Conservation (phyloP, 2,888 invertebrate genomes). For the Cyclophora punctaria region DNA sequence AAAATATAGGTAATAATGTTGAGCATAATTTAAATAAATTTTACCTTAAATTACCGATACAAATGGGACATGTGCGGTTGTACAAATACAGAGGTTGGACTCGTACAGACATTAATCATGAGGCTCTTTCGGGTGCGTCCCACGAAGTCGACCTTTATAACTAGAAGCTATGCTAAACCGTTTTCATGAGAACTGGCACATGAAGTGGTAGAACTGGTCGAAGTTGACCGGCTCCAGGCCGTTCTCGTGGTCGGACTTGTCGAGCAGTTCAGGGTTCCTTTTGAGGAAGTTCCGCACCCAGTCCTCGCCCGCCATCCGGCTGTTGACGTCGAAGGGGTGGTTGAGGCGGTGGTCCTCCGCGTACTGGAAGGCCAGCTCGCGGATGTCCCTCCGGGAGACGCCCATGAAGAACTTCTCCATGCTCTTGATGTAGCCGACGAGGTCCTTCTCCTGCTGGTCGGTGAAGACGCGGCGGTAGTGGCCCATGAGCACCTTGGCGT, state of each 20-base stretch:
- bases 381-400: slow-evolving; percentile 62
- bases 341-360: slow-evolving; percentile 62
- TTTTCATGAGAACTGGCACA: slow-evolving; percentile 66
- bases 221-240: slow-evolving; percentile 66
- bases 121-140: slow-evolving; percentile 42
- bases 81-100: slow-evolving; percentile 27
- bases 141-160: slow-evolving; percentile 35
- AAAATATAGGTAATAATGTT: slow-evolving; percentile 9
- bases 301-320: slow-evolving; percentile 68
- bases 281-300: slow-evolving; percentile 71
- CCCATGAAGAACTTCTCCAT: slow-evolving; percentile 70
- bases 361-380: slow-evolving; percentile 68
- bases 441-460: slow-evolving; percentile 64
- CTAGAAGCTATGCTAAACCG: slow-evolving; percentile 26
- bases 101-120: slow-evolving; percentile 30
- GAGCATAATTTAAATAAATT: slow-evolving; percentile 20
- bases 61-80: slow-evolving; percentile 22
- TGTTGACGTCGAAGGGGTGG: slow-evolving; percentile 65
- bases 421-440: slow-evolving; percentile 68
- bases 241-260: slow-evolving; percentile 51
- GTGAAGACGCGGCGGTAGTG: slow-evolving; percentile 68
- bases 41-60: slow-evolving; percentile 21
- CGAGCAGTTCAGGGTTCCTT: slow-evolving; percentile 59
- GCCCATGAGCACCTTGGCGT: slow-evolving; percentile 65
- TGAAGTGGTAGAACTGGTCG: slow-evolving; percentile 70